phyloP scores from a whole-genome alignment of 2,113 vertebrate genomes.

The Origma solitaria region DNA sequence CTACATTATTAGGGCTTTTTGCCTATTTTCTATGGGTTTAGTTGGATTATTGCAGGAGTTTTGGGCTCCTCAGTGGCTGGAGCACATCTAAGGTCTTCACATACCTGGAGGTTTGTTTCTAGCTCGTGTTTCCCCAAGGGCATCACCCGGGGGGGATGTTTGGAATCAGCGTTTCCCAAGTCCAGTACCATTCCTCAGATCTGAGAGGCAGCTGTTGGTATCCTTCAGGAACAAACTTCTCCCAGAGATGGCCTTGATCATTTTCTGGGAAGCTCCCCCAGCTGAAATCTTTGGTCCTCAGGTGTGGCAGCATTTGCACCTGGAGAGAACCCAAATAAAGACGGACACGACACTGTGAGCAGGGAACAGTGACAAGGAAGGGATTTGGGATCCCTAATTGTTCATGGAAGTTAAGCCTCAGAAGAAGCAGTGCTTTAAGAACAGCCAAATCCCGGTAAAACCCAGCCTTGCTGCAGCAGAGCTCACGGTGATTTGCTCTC shows the following conservation, averaged over 20 bases:
- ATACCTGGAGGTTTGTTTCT: rapidly evolving
- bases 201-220: rapidly evolving
- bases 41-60: rapidly evolving
- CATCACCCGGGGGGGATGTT: not conserved
- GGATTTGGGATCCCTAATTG: not conserved
- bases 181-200: rapidly evolving
- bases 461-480: not conserved
- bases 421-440: not conserved
- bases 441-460: not conserved
- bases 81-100: not conserved
- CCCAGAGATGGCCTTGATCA: not conserved
- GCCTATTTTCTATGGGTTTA: not conserved
- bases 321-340: not conserved
- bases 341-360: rapidly evolving
- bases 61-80: not conserved
- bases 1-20: not conserved
- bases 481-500: not conserved
- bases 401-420: not conserved
- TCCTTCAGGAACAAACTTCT: not conserved
- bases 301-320: not conserved
- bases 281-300: not conserved
- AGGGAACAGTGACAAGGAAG: not conserved
- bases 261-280: not conserved
- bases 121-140: not conserved
- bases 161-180: rapidly evolving